Conservation (phyloP, 2,113 vertebrate genomes). For the Tapirus terrestris region DNA sequence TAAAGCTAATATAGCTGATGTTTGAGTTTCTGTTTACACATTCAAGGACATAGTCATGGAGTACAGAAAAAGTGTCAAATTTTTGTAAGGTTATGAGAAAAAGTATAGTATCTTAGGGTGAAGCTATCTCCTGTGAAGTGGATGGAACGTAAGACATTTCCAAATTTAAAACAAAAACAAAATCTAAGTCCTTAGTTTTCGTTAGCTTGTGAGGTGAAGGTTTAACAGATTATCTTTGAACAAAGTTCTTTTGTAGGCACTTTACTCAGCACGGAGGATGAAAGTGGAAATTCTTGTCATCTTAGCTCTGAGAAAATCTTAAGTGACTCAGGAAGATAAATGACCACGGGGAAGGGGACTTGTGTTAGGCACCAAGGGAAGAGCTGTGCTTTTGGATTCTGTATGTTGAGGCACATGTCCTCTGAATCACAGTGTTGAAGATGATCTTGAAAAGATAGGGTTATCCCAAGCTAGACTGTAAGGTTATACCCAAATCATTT, state of each 20-base stretch:
- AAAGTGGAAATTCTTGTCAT: background rate
- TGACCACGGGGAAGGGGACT: background rate
- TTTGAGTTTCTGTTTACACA: constrained; percentile 64
- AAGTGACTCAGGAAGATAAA: background rate
- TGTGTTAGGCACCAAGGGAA: background rate
- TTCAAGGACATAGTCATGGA: constrained; percentile 17
- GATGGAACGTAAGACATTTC: constrained; percentile 35
- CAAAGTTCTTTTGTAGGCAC: background rate
- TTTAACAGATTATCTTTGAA: constrained; percentile 22
- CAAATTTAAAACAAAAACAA: constrained; percentile 54
- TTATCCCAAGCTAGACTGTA: background rate
- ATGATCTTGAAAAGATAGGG: background rate
- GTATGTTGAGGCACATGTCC: background rate
- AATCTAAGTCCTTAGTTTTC: constrained; percentile 8
- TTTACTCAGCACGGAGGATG: background rate
- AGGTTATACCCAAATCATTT: background rate
- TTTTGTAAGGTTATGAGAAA: constrained; percentile 62
- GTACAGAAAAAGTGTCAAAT: constrained; percentile 36
- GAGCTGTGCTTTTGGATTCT: background rate
- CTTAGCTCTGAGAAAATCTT: background rate
- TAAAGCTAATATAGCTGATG: constrained; percentile 30
- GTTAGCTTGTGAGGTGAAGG: constrained; percentile 6
- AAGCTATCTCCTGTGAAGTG: constrained; percentile 33
- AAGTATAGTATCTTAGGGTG: constrained; percentile 36
- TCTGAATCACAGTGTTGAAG: background rate